Conservation (phyloP, 2,888 invertebrate genomes). For the Dasypolia templi region DNA sequence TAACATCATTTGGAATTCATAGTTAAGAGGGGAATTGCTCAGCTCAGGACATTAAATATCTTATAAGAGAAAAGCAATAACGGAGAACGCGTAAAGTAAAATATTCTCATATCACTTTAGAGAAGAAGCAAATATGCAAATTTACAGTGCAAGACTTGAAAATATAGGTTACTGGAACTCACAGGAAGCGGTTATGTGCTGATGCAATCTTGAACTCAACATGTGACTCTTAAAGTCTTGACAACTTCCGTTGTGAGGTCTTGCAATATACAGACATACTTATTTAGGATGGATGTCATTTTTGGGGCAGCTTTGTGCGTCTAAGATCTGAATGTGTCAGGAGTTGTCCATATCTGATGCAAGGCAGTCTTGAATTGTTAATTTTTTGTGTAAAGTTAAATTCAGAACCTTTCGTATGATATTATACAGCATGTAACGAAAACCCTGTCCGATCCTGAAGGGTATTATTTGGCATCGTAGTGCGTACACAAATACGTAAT, state of each 20-base stretch:
- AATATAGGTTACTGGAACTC: slow-evolving; percentile 30
- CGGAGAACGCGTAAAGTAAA: not conserved
- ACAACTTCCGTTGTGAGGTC: not conserved
- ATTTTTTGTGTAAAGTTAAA: too few species aligned
- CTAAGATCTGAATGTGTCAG: not conserved
- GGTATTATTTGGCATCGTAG: too few species aligned
- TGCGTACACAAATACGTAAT: too few species aligned
- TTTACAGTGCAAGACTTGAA: not conserved
- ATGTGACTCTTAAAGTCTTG: slow-evolving; percentile 10
- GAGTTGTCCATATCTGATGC: too few species aligned
- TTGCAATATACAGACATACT: not conserved
- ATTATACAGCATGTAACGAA: too few species aligned
- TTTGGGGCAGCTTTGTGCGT: not conserved
- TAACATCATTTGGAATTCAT: not conserved
- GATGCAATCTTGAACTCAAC: slow-evolving; percentile 28
- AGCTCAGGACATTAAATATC: not conserved
- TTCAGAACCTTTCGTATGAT: not conserved
- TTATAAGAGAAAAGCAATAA: not conserved
- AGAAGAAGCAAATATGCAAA: not conserved
- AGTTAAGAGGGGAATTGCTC: not conserved
- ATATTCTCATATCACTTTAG: not conserved
- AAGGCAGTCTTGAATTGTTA: too few species aligned
- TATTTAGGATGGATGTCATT: not conserved
- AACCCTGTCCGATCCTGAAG: too few species aligned
- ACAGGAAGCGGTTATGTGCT: slow-evolving; percentile 28